Evolutionary conservation across 2,797 vertebrate genomes (phyloP), one percentile per base, ranked within the genome.

Genomic region (Lateolabrax maculatus): DNA sequence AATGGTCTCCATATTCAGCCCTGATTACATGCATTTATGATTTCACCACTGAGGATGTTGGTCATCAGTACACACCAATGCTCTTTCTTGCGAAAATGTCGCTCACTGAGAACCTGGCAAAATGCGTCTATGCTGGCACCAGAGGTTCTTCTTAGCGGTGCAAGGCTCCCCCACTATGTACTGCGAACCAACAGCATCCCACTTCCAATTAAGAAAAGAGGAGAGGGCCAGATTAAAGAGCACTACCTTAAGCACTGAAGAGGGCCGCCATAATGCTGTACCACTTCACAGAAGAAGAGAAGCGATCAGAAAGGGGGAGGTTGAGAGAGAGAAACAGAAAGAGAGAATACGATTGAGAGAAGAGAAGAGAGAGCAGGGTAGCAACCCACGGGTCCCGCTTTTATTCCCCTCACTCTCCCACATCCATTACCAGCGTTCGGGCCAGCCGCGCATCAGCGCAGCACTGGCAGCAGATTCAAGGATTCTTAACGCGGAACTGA

Each of bases 401-500:
- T 90, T 75, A 92, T 91, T 89, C 84, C 83, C 75, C 79, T 89
- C 89, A 84, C 87, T 92, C 89, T 91, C 90, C 72, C 85, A 90
- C 90, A 92, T 91, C 90, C 86, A 92, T 94, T 94, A 94, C 91
- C 89, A 77, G 85, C 75, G 10, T 71, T 77, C 55, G 27, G 85
- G 77, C 89, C 81, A 84, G 76, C 74, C 71, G 52, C 57, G 79
- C 88, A 84, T 79, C 78, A 34, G 77, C 72, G 61, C 77, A 70
- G 82, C 79, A 82, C 88, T 88, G 86, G 89, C 85, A 90, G 79
- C 80, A 75, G 87, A 90, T 92, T 93, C 90, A 89, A 87, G 86
- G 85, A 91, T 89, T 84, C 87, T 91, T 91, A 94, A 93, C 83
- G 90, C 88, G 90, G 92, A 92, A 92, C 90, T 89, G 91, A 92